Conservation (phyloP, 2,888 invertebrate species). For the Leuctra nigra region DNA sequence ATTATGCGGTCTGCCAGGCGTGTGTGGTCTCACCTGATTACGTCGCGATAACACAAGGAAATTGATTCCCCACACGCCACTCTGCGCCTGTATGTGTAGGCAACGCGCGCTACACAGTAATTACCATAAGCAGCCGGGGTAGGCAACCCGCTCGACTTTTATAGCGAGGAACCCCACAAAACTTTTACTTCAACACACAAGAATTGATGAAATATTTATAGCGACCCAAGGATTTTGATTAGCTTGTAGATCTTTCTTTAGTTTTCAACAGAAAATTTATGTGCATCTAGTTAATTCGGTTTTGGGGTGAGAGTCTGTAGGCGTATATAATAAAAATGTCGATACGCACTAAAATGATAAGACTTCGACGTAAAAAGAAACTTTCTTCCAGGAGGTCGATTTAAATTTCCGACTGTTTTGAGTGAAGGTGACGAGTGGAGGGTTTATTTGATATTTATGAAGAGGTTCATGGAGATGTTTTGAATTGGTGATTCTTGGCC, state of each 20-base stretch:
- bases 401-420: no score
- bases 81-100: neutral
- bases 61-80: constrained; percentile 16
- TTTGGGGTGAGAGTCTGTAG: neutral
- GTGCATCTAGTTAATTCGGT: neutral
- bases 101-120: neutral
- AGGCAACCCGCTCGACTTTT: neutral
- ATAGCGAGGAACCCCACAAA: neutral
- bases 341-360: no score
- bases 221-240: neutral
- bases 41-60: constrained; percentile 7
- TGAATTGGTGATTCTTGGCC: no score
- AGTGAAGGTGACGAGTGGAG: no score
- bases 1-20: no score
- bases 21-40: neutral
- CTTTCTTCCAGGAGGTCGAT: no score
- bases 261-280: no score
- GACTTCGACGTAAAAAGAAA: no score
- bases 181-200: neutral
- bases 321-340: neutral
- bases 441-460: no score
- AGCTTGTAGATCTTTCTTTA: neutral
- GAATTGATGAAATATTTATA: neutral
- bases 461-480: no score
- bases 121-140: constrained; percentile 12